Evolutionary conservation across 2,888 invertebrate species (phyloP).

Genomic region (Norana najaformis): DNA sequence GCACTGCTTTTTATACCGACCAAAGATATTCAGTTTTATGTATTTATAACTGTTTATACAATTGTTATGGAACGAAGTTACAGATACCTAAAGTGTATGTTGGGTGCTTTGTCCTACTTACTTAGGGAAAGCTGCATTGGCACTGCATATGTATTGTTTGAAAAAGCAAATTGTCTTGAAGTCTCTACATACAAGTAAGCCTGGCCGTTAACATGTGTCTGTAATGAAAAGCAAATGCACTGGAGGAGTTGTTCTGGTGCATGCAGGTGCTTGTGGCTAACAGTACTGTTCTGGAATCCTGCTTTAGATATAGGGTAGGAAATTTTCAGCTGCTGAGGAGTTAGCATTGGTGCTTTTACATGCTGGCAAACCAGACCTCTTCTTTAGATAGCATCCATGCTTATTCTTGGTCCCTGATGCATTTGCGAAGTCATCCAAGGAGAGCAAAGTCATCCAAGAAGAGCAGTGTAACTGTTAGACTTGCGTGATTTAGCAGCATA

Average conservation of each 20-base stretch:
- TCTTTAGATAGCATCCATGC: neutral
- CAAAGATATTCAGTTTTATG: neutral
- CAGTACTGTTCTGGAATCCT: neutral
- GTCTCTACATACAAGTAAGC: neutral
- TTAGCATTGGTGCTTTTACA: neutral
- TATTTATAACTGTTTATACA: neutral
- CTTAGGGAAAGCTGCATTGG: neutral
- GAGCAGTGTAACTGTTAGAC: neutral
- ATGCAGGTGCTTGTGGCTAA: neutral
- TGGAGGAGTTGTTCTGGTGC: conserved; percentile 1
- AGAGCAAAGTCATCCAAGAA: neutral
- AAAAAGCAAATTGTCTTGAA: conserved; percentile 7
- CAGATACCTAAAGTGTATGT: neutral
- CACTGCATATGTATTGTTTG: neutral
- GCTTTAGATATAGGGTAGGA: neutral
- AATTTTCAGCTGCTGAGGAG: neutral
- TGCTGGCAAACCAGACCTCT: neutral
- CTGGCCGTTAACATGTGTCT: neutral
- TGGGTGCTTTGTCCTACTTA: neutral
- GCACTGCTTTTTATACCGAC: neutral
- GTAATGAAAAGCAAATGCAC: conserved; percentile 6
- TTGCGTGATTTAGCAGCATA: neutral
- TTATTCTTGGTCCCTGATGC: neutral
- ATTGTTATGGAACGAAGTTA: neutral
- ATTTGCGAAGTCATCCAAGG: neutral